phyloP scores from a whole-genome alignment of 2,113 vertebrate species.

The Salvelinus sp. region DNA sequence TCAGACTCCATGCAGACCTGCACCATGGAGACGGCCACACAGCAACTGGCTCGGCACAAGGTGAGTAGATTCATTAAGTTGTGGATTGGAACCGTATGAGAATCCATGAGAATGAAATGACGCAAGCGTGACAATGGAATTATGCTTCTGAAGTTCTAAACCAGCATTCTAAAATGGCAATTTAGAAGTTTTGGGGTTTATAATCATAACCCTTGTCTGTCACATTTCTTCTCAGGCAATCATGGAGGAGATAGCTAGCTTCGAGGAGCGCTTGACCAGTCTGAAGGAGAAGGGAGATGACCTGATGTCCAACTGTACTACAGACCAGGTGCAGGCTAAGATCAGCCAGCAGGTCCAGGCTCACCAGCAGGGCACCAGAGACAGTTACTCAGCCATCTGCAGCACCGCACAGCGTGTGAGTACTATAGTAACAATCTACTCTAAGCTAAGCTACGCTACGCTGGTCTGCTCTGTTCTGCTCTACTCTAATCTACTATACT shows the following conservation, averaged over 20 bases:
- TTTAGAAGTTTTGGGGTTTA: neutral
- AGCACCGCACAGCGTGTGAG: constrained; percentile 94
- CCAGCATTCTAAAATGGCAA: too few species aligned
- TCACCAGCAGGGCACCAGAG: constrained; percentile 87
- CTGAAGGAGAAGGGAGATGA: constrained; percentile 85
- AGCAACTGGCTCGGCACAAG: constrained; percentile 85
- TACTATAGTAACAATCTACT: neutral
- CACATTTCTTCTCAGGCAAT: constrained; percentile 80
- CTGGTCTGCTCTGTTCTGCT: too few species aligned
- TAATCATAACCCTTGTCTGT: neutral
- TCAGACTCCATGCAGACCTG: constrained; percentile 84
- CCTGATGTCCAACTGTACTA: constrained; percentile 80
- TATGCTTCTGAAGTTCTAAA: too few species aligned
- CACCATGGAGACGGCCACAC: constrained; percentile 87
- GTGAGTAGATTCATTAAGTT: neutral
- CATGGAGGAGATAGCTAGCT: constrained; percentile 95
- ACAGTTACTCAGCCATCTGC: constrained; percentile 95
- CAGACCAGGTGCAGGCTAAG: constrained; percentile 86
- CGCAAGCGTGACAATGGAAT: too few species aligned
- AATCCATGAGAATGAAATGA: neutral
- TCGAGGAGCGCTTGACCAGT: constrained; percentile 86
- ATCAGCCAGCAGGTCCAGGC: constrained; percentile 84
- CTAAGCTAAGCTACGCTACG: neutral
- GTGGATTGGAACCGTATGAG: neutral
- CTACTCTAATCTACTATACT: neutral